Conservation (phyloP, 2,113 vertebrate species). For the Rhagologus leucostigma region DNA sequence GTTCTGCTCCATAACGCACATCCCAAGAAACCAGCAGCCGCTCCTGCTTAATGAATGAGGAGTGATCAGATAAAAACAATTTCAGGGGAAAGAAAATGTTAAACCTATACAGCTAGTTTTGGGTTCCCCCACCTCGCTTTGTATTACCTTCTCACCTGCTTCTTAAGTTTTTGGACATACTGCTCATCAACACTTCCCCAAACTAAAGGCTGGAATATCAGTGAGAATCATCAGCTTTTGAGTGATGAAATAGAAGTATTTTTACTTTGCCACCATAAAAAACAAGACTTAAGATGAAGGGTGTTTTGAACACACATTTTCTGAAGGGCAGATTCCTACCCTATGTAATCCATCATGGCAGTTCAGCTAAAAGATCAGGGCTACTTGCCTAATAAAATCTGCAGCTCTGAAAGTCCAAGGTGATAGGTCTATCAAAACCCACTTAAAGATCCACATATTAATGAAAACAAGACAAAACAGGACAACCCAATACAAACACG, state of each 20-base stretch:
- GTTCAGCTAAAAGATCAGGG: background rate
- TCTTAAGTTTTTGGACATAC: background rate
- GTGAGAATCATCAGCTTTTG: background rate
- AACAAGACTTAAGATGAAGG: background rate
- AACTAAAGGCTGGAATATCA: background rate
- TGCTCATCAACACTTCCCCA: background rate
- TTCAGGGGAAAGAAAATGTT: background rate
- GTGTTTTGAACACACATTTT: background rate
- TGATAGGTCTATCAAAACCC: background rate
- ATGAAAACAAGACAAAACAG: background rate
- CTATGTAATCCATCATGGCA: background rate
- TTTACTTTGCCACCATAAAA: background rate
- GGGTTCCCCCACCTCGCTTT: rapidly evolving
- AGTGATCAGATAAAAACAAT: background rate
- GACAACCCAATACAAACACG: rapidly evolving
- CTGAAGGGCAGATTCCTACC: background rate
- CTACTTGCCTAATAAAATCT: background rate
- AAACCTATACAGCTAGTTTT: background rate
- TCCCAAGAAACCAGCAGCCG: background rate
- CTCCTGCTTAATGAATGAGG: background rate
- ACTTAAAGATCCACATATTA: background rate
- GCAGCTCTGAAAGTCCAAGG: background rate
- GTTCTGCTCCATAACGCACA: background rate
- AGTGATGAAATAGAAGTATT: background rate
- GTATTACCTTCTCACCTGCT: background rate